phyloP scores from a whole-genome alignment of 2,888 invertebrate genomes.

The Eristalinus aeneus region DNA sequence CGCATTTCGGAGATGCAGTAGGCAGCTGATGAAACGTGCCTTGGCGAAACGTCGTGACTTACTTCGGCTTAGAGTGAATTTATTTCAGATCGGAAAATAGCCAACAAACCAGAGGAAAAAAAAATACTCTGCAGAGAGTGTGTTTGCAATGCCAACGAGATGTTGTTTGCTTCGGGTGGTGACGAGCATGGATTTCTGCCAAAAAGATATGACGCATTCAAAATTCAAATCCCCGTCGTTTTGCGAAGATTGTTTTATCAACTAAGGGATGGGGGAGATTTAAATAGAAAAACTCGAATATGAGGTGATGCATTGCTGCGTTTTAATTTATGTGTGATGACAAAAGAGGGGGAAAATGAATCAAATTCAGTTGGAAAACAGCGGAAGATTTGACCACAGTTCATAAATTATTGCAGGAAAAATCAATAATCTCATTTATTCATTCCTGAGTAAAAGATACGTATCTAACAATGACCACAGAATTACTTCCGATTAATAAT shows the following conservation, averaged over 20 bases:
- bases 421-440: too few species aligned
- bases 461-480: too few species aligned
- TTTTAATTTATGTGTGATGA: neutral
- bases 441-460: too few species aligned
- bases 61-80: constrained; percentile 13
- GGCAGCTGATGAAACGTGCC: constrained; percentile 34
- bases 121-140: neutral
- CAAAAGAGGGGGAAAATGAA: neutral
- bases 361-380: too few species aligned
- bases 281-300: neutral
- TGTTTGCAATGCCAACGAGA: constrained; percentile 36
- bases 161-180: constrained; percentile 29
- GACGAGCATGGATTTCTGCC: constrained; percentile 28
- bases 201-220: constrained; percentile 48
- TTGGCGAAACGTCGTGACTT: constrained; percentile 11
- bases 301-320: neutral
- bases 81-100: constrained; percentile 3
- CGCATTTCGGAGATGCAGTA: constrained; percentile 17
- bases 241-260: constrained; percentile 12
- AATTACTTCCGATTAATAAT: too few species aligned
- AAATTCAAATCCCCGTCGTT: constrained; percentile 1
- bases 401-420: too few species aligned
- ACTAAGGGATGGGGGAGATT: neutral
- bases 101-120: neutral
- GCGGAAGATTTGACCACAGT: too few species aligned